These are phyloP conservation scores for Cheilosia scutellata DNA, from an alignment of 2,888 invertebrate species.

Conservation along the genomic window DNA sequence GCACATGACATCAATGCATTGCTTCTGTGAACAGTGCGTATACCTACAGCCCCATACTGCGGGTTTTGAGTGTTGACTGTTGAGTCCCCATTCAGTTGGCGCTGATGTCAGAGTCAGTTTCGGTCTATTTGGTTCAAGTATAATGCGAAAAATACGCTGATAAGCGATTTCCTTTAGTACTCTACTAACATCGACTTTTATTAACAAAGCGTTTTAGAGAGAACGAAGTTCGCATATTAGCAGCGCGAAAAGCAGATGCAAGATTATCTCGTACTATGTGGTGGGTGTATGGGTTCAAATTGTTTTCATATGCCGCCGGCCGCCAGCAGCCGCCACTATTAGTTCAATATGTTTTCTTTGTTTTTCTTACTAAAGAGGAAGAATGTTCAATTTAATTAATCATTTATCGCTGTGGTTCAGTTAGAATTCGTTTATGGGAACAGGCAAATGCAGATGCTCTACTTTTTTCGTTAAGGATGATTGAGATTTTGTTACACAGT, in stretches of 20 bases:
- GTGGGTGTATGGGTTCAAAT: slow-evolving; percentile 43
- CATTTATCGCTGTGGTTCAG: slow-evolving; percentile 55
- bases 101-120: slow-evolving; percentile 75
- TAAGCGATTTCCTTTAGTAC: slow-evolving; percentile 58
- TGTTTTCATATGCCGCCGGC: slow-evolving; percentile 55
- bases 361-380: slow-evolving; percentile 26
- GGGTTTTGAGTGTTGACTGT: background rate
- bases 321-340: background rate
- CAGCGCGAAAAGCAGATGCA: slow-evolving; percentile 20
- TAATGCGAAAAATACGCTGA: slow-evolving; percentile 65
- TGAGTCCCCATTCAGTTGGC: slow-evolving; percentile 47
- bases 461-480: slow-evolving; percentile 6
- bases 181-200: background rate
- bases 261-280: slow-evolving; percentile 25
- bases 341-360: slow-evolving; percentile 36
- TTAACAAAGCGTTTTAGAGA: slow-evolving; percentile 9
- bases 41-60: background rate
- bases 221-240: slow-evolving; percentile 15
- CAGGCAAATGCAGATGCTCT: slow-evolving; percentile 48
- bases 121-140: slow-evolving; percentile 76
- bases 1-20: slow-evolving; percentile 66
- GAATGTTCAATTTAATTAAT: slow-evolving; percentile 55
- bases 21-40: slow-evolving; percentile 26
- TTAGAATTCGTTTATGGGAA: slow-evolving; percentile 58
- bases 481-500: slow-evolving; percentile 19